These are phyloP conservation scores for Yoshiicerus persimilis DNA, from an alignment of 1,140 invertebrate species.

Conservation along the genomic window DNA sequence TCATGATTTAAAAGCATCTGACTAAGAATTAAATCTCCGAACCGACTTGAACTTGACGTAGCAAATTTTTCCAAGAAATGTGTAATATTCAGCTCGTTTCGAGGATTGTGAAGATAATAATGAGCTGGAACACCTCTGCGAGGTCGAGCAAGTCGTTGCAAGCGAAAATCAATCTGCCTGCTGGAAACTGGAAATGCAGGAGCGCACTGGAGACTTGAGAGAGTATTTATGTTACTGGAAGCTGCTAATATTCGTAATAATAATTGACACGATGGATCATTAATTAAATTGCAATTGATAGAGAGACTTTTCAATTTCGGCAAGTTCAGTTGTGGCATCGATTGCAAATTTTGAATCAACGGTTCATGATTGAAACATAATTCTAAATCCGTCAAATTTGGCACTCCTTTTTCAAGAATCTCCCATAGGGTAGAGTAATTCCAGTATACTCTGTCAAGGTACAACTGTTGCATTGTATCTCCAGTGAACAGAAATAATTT, in stretches of 20 bases:
- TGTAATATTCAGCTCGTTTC: neutral
- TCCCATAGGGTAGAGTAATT: neutral
- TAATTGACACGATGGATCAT: neutral
- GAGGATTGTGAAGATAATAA: neutral
- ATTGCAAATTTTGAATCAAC: neutral
- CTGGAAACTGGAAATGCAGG: neutral
- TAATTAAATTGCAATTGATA: neutral
- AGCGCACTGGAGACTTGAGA: neutral
- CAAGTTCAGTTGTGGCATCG: neutral
- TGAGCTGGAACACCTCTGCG: neutral
- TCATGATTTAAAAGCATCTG: neutral
- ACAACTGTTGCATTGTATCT: neutral
- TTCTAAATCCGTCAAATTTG: neutral
- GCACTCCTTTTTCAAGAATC: neutral
- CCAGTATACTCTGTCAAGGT: neutral
- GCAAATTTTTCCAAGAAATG: neutral
- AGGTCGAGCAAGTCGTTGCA: neutral
- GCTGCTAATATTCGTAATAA: neutral
- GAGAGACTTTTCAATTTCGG: neutral
- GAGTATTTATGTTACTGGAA: neutral
- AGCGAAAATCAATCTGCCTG: neutral
- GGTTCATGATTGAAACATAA: neutral
- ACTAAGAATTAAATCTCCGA: neutral
- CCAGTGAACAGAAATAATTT: neutral
- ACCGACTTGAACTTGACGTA: neutral